These are phyloP conservation scores for Procapra przewalskii DNA, from an alignment of 2,113 vertebrate genomes.

Conservation along the genomic window DNA sequence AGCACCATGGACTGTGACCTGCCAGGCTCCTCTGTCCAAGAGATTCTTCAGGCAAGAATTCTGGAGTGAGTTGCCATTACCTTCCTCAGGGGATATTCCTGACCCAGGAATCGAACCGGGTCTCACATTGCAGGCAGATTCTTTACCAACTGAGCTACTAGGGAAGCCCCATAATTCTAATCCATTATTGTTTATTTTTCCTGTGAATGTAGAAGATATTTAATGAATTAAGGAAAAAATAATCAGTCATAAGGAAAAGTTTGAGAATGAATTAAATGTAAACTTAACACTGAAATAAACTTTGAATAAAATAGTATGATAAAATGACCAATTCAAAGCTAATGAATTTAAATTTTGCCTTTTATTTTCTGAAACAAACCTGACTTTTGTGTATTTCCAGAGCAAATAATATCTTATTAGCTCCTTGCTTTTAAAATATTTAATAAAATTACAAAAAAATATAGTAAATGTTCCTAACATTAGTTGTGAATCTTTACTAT, in stretches of 20 bases:
- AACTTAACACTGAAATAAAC: neutral
- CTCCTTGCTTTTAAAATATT: neutral
- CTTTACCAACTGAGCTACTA: neutral
- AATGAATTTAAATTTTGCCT: neutral
- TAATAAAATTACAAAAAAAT: neutral
- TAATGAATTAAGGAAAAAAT: neutral
- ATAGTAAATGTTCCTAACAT: neutral
- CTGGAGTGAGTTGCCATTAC: neutral
- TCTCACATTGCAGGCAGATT: neutral
- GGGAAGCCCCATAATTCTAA: neutral
- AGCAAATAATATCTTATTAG: neutral
- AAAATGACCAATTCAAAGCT: neutral
- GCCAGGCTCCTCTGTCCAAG: neutral
- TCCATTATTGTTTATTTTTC: neutral
- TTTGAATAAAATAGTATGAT: neutral
- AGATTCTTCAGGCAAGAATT: neutral
- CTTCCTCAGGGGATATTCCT: neutral
- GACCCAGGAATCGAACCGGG: rapidly evolving
- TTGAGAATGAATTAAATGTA: neutral
- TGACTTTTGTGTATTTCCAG: neutral
- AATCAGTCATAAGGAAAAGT: neutral
- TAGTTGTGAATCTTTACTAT: neutral
- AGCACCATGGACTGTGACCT: neutral
- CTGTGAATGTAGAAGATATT: neutral
- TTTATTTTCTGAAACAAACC: neutral